Conservation (phyloP, 2,113 vertebrate genomes). For the Paradisaea rubra region DNA sequence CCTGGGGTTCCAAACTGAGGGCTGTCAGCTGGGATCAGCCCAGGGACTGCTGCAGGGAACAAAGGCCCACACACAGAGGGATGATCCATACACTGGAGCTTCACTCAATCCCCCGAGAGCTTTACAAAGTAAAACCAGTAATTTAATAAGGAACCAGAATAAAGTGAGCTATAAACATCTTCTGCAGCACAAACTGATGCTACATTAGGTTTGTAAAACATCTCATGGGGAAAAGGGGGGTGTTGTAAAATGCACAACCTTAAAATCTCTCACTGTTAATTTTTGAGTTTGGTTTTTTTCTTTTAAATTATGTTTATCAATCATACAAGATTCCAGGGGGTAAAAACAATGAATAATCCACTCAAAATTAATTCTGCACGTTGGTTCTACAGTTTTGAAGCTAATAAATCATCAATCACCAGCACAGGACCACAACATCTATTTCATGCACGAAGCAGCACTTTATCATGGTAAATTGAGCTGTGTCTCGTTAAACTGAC, state of each 20-base stretch:
- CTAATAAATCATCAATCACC: background rate
- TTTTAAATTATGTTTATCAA: background rate
- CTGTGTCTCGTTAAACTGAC: conserved; percentile 13
- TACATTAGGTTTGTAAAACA: background rate
- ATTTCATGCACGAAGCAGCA: conserved; percentile 15
- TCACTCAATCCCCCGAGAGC: background rate
- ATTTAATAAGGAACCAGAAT: background rate
- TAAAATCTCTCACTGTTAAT: background rate
- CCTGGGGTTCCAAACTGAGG: background rate
- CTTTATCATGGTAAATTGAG: conserved; percentile 21
- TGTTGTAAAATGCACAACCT: background rate
- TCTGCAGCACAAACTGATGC: background rate
- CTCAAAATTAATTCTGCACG: background rate
- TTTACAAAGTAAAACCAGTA: background rate
- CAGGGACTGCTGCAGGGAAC: rapidly evolving
- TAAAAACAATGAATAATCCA: background rate
- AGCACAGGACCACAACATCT: background rate
- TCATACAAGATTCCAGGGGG: background rate
- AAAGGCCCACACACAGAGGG: background rate
- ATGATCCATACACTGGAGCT: background rate
- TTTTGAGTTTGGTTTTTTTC: background rate
- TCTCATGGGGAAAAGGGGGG: background rate
- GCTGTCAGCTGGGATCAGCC: background rate
- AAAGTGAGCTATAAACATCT: background rate
- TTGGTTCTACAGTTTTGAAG: background rate